Conservation (phyloP, 2,888 invertebrate species). For the Pristionchus entomophagus region DNA sequence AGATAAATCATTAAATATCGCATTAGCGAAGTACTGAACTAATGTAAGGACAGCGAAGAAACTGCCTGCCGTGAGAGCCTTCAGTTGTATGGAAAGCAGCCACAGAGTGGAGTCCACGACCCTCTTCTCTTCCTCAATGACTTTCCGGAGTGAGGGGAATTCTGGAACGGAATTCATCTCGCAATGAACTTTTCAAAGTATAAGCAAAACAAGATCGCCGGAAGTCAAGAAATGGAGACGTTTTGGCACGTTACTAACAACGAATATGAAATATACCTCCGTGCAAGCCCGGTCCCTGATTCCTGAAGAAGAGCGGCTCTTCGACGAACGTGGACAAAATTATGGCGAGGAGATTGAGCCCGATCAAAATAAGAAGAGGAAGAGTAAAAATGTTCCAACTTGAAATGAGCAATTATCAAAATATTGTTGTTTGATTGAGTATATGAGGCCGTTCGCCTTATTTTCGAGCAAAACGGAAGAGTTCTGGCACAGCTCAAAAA, state of each 20-base stretch:
- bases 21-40: not conserved
- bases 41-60: not conserved
- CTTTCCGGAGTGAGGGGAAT: not conserved
- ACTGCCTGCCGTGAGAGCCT: not conserved
- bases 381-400: not conserved
- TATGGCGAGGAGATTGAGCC: not conserved
- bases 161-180: not conserved
- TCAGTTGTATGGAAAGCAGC: not conserved
- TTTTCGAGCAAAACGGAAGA: too few relatives aligned
- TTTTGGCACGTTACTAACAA: too few relatives aligned
- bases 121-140: not conserved
- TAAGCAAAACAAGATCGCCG: not conserved
- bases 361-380: not conserved
- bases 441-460: too few relatives aligned
- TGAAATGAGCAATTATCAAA: not conserved
- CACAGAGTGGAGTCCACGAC: not conserved
- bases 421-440: too few relatives aligned
- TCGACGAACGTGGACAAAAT: not conserved
- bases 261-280: not conserved
- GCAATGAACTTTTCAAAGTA: not conserved
- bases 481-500: too few relatives aligned
- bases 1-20: too few relatives aligned
- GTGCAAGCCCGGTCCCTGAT: not conserved
- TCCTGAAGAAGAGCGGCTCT: not conserved
- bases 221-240: too few relatives aligned